phyloP scores from a whole-genome alignment of 2,797 vertebrate genomes.

The Phrynocephalus vlangalii region DNA sequence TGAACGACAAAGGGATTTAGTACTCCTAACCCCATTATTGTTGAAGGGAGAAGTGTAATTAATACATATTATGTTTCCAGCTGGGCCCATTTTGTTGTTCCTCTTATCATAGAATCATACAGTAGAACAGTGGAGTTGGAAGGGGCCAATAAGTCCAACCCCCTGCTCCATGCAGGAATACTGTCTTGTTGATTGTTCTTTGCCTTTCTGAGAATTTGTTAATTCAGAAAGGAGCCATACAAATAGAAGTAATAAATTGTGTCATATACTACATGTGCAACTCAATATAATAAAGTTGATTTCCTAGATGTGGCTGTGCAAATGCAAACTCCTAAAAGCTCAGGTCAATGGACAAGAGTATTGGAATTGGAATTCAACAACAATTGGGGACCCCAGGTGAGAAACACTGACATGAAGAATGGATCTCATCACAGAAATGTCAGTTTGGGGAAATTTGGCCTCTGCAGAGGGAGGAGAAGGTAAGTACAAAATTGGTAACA shows the following conservation, averaged over 20 bases:
- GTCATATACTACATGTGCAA: not conserved
- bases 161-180: too few species aligned
- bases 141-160: too few species aligned
- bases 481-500: not conserved
- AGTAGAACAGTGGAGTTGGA: too few species aligned
- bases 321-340: not conserved
- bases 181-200: not conserved
- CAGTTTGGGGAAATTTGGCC: constrained; percentile 1
- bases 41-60: too few species aligned
- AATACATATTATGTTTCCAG: too few species aligned
- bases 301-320: not conserved
- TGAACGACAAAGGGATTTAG: too few species aligned
- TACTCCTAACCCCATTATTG: too few species aligned
- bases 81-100: not conserved
- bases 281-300: not conserved
- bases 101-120: not conserved
- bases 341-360: not conserved
- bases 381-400: not conserved
- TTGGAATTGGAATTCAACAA: not conserved
- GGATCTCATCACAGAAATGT: not conserved
- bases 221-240: not conserved
- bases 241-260: not conserved
- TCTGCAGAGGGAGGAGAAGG: not conserved
- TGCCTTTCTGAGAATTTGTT: not conserved
- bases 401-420: not conserved